phyloP scores from a whole-genome alignment of 2,113 vertebrate genomes.

The Saccopteryx leptura region DNA sequence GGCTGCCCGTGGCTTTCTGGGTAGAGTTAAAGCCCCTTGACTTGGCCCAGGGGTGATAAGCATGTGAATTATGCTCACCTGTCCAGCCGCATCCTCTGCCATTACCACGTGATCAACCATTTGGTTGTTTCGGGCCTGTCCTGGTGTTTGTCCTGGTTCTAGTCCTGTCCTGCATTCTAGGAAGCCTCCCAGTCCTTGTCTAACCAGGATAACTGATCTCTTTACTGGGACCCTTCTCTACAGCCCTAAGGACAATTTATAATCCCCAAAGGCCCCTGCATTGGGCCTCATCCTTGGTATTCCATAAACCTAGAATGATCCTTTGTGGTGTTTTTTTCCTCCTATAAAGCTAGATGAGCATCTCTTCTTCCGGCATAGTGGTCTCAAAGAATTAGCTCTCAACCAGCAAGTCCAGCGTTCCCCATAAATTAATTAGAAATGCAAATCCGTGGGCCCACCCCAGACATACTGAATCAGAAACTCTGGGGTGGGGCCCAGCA shows the following conservation, averaged over 20 bases:
- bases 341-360: not conserved
- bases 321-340: not conserved
- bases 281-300: not conserved
- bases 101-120: not conserved
- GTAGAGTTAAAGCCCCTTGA: not conserved
- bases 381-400: not conserved
- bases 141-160: not conserved
- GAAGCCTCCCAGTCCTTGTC: not conserved
- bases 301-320: not conserved
- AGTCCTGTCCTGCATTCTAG: not conserved
- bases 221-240: not conserved
- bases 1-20: not conserved
- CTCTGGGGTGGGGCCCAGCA: no score
- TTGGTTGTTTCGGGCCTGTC: not conserved
- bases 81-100: not conserved
- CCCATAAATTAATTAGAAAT: not conserved
- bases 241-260: not conserved
- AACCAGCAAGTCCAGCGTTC: not conserved
- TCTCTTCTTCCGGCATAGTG: not conserved
- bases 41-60: no score
- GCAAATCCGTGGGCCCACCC: not conserved
- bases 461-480: not conserved
- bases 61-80: not conserved
- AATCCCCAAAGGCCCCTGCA: not conserved
- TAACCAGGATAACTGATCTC: no score